phyloP scores from a whole-genome alignment of 2,113 vertebrate genomes.

The Megaceryle torquata region DNA sequence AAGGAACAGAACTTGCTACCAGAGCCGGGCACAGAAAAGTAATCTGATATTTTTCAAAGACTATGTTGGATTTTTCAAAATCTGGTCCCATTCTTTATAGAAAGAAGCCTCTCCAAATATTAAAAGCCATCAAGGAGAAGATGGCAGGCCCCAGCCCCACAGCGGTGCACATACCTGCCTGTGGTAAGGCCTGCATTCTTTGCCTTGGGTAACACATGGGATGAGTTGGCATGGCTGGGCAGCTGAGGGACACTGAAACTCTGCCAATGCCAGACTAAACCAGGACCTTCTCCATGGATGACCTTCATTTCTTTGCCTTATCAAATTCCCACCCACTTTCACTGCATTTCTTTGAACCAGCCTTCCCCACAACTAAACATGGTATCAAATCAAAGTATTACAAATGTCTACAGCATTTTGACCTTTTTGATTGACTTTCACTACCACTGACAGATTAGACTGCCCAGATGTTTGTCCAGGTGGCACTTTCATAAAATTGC shows the following conservation, averaged over 20 bases:
- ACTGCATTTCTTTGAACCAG: not conserved
- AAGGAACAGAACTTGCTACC: not conserved
- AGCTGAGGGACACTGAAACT: not conserved
- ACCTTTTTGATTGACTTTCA: constrained; percentile 79
- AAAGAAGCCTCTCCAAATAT: not conserved
- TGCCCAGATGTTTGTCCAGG: constrained; percentile 84
- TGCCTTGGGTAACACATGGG: accelerated
- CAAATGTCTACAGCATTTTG: constrained; percentile 70
- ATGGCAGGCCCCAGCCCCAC: not conserved
- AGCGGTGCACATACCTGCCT: not conserved
- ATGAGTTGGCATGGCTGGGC: not conserved
- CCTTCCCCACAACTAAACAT: not conserved
- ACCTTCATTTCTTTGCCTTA: not conserved
- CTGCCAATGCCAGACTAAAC: not conserved
- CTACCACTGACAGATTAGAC: constrained; percentile 83
- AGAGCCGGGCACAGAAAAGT: not conserved
- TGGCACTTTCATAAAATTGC: constrained; percentile 77
- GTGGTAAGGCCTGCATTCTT: not conserved
- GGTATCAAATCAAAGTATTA: constrained; percentile 24
- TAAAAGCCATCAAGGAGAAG: not conserved
- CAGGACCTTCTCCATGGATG: not conserved
- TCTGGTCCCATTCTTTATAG: not conserved
- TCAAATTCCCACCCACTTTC: not conserved
- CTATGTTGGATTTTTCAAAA: not conserved
- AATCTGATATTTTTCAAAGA: not conserved